These are phyloP conservation scores for Chromobotia macracanthus DNA, from an alignment of 2,797 vertebrate genomes.

Conservation along the genomic window DNA sequence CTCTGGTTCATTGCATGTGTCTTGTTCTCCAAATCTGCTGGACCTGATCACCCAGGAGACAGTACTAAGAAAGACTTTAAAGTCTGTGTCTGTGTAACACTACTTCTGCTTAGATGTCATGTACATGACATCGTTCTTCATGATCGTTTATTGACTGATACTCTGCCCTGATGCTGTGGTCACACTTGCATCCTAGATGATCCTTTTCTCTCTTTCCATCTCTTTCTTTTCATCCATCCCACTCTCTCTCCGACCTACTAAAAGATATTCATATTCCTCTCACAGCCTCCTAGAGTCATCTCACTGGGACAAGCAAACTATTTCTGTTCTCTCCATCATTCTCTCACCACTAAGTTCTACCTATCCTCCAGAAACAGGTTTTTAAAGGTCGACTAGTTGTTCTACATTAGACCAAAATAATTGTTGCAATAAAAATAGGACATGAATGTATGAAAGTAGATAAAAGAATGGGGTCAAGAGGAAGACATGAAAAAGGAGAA, in stretches of 20 bases:
- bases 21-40: slow-evolving; percentile 35
- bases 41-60: not conserved
- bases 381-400: slow-evolving; percentile 75
- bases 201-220: not conserved
- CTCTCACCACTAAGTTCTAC: slow-evolving; percentile 61
- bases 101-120: not conserved
- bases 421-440: slow-evolving; percentile 35
- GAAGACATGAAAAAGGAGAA: slow-evolving; percentile 60
- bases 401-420: slow-evolving; percentile 68
- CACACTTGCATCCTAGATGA: not conserved
- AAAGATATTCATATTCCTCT: slow-evolving; percentile 73
- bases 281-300: slow-evolving; percentile 58
- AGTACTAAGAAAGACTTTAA: not conserved
- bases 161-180: not conserved
- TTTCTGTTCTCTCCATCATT: slow-evolving; percentile 67
- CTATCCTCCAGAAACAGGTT: slow-evolving; percentile 71
- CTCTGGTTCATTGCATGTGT: slow-evolving; percentile 63
- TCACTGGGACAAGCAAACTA: slow-evolving; percentile 72
- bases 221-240: not conserved
- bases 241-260: slow-evolving; percentile 68
- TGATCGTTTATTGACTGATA: slow-evolving; percentile 6
- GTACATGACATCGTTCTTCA: slow-evolving; percentile 3
- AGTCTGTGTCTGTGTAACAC: not conserved
- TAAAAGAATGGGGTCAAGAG: not conserved
- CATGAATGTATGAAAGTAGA: slow-evolving; percentile 3